A percentile compares a stretch with the other conserved stretches of the same genome.
Conservation (phyloP, 2,888 invertebrate genomes). For the Sminthurides aquaticus region DNA sequence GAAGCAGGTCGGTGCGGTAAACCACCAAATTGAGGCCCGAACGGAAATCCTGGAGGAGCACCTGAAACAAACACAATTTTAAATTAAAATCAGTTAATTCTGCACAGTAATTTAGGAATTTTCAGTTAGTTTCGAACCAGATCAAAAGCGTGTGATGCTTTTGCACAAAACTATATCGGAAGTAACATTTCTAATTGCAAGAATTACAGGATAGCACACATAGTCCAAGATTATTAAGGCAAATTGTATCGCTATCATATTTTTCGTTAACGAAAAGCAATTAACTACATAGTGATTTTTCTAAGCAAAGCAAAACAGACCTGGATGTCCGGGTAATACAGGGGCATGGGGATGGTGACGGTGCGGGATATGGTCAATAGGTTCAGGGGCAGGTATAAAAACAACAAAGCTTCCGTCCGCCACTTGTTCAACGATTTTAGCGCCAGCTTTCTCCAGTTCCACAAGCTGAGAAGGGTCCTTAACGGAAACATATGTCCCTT, state of each 20-base stretch:
- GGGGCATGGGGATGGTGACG: slow-evolving; percentile 13
- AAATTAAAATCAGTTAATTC: too few species aligned
- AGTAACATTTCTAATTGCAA: too few species aligned
- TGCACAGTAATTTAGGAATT: too few species aligned
- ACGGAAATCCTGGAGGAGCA: slow-evolving; percentile 23
- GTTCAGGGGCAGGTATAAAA: slow-evolving; percentile 33
- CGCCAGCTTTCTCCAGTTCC: slow-evolving; percentile 38
- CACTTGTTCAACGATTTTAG: slow-evolving; percentile 38
- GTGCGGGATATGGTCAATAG: neutral
- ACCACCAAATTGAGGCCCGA: neutral
- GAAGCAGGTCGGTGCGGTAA: neutral
- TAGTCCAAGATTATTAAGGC: too few species aligned
- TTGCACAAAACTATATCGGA: too few species aligned
- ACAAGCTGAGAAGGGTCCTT: slow-evolving; percentile 33
- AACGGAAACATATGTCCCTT: slow-evolving; percentile 37
- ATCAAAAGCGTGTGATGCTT: too few species aligned
- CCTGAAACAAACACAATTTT: neutral
- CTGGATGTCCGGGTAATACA: slow-evolving; percentile 20
- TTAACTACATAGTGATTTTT: too few species aligned
- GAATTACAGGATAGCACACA: too few species aligned
- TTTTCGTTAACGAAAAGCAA: too few species aligned
- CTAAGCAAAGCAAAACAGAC: too few species aligned
- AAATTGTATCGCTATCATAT: too few species aligned
- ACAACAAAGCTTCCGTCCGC: slow-evolving; percentile 42
- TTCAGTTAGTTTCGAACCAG: too few species aligned